Base-by-base conservation (phyloP, 2,113 vertebrate species). In the Megaceryle torquata region DNA sequence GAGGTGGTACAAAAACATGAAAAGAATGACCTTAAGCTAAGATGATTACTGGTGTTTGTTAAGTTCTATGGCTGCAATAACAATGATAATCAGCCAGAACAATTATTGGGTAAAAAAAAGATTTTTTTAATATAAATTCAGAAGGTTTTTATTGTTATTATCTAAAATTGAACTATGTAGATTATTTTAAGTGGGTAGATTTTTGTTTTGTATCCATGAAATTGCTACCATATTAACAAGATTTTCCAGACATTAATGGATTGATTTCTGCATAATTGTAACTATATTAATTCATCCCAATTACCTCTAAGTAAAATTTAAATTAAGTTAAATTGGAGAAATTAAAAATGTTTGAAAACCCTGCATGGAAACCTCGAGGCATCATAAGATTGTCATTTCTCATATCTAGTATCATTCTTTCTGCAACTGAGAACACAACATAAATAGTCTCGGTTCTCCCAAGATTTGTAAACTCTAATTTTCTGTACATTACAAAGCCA, bases 241-340 rank as follows among this genome's bases (percentile, higher is more conserved):
- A 98, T 97, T 97, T 98, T 98, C 97, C 91, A 97, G 97, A 96
- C 97, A 94, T 96, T 98, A 98, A 98, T 98, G 95, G 97, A 98
- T 97, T 97, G 97, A 98, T 98, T 98, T 98, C 77, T 82, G 95
- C 96, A 96, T 97, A 98, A 98, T 97, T 98, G 98, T 97, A 97
- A 97, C 97, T 97, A 94, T 97, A 98, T 98, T 98, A 98, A 98
- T 98, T 98, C 97, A 98, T 97, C 95, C 97, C 97, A 98, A 98
- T 98, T 98, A 98, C 97, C 95, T 98, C 97, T 97, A 97, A 97
- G 97, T 98, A 98, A 98, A 98, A 98, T 98, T 98, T 97, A 98
- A 98, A 98, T 98, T 96, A 98, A 97, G 96, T 97, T 97, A 98
- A 98, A 98, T 98, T 97, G 97, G 89, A 98, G 97, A 98, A 98